Evolutionary conservation across 2,888 invertebrate genomes (phyloP).

Genomic region (Acleris holmiana): DNA sequence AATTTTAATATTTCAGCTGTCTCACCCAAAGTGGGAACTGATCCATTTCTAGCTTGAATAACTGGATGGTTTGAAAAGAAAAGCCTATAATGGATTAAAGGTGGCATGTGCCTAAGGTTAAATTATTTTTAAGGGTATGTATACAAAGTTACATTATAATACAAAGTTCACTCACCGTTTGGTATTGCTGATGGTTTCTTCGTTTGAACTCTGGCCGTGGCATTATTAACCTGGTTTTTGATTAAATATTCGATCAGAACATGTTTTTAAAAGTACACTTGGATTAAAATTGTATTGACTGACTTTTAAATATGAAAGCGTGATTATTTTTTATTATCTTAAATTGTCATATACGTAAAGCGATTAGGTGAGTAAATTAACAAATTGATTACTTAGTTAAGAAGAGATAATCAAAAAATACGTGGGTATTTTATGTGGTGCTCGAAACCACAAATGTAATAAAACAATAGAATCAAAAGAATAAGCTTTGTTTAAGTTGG

Average conservation of each 20-base stretch:
- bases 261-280: slow-evolving; percentile 45
- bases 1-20: slow-evolving; percentile 78
- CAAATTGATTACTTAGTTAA: slow-evolving; percentile 12
- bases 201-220: slow-evolving; percentile 99
- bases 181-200: slow-evolving; percentile 97
- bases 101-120: neutral
- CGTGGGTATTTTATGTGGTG: slow-evolving; percentile 4
- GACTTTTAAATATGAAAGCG: slow-evolving; percentile 49
- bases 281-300: slow-evolving; percentile 48
- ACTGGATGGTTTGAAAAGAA: slow-evolving; percentile 83
- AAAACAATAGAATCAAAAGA: neutral
- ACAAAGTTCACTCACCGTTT: slow-evolving; percentile 88
- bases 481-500: slow-evolving; percentile 30
- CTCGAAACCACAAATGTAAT: slow-evolving; percentile 26
- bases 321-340: neutral
- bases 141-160: neutral
- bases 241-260: slow-evolving; percentile 66
- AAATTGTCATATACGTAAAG: neutral
- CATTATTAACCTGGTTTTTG: slow-evolving; percentile 97
- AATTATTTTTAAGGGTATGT: neutral
- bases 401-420: neutral
- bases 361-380: slow-evolving; percentile 11
- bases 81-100: slow-evolving; percentile 75
- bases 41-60: slow-evolving; percentile 86
- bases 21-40: slow-evolving; percentile 87